Percentiles rank a stretch among this genome's conserved stretches.
Conservation (phyloP, 2,888 invertebrate genomes). For the Fissipunctia ypsillon region DNA sequence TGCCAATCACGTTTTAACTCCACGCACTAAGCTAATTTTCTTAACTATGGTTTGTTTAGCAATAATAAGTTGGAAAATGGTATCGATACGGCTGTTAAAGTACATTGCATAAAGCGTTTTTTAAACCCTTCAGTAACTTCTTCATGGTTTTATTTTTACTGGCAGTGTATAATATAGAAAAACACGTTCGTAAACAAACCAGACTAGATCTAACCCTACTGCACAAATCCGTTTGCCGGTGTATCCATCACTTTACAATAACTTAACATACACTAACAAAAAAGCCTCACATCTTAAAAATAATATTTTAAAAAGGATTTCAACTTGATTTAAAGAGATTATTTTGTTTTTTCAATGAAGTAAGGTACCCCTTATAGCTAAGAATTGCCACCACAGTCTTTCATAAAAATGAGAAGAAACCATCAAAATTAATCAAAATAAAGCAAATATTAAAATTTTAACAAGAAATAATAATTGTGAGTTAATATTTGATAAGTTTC, state of each 20-base stretch:
- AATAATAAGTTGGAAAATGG: slow-evolving; percentile 37
- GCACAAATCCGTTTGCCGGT: slow-evolving; percentile 23
- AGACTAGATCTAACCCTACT: slow-evolving; percentile 51
- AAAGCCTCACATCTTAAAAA: slow-evolving; percentile 43
- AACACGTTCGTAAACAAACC: slow-evolving; percentile 16
- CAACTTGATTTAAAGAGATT: background rate
- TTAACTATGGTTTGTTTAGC: slow-evolving; percentile 51
- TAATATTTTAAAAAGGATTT: slow-evolving; percentile 2
- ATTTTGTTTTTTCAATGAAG: background rate
- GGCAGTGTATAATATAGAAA: slow-evolving; percentile 42
- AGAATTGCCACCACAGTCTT: background rate
- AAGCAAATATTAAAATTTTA: background rate
- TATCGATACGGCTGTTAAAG: slow-evolving; percentile 29
- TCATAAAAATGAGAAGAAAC: background rate
- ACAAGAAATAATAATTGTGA: slow-evolving; percentile 12
- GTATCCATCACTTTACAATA: slow-evolving; percentile 31
- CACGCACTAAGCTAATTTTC: slow-evolving; percentile 53
- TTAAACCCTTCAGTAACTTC: slow-evolving; percentile 28
- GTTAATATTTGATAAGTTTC: slow-evolving; percentile 32
- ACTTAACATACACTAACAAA: slow-evolving; percentile 45
- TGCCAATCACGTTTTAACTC: slow-evolving; percentile 58
- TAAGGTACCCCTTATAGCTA: too few relatives aligned
- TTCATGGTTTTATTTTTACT: background rate
- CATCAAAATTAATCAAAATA: background rate
- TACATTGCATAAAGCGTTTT: slow-evolving; percentile 31